A percentile compares a stretch with the other conserved stretches of the same genome.
These are phyloP conservation scores for Globodera ellingtonae DNA, from an alignment of 1,140 invertebrate genomes.

Conservation along the genomic window DNA sequence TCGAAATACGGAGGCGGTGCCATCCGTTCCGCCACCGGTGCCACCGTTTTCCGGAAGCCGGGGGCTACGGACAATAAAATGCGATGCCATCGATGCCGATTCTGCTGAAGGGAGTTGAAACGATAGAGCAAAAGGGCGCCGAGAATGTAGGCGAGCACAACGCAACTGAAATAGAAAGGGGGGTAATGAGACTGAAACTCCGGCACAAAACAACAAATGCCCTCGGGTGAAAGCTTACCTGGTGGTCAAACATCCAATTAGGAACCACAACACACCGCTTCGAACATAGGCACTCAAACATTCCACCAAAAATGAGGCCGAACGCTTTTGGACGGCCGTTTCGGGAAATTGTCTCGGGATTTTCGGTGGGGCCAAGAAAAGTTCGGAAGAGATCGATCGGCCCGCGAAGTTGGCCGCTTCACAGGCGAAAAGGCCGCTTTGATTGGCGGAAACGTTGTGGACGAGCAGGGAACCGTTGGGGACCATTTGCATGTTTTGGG, in stretches of 20 bases:
- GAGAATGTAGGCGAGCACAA: constrained; percentile 22
- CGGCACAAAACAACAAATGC: no score
- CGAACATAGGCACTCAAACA: constrained; percentile 28
- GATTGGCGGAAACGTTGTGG: constrained; percentile 23
- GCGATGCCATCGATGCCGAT: constrained; percentile 16
- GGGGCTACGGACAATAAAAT: not conserved
- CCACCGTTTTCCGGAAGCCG: constrained; percentile 24
- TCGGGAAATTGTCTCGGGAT: not conserved
- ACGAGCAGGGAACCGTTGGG: constrained; percentile 27
- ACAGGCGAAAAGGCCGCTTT: constrained; percentile 25
- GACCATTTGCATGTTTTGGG: constrained; percentile 24
- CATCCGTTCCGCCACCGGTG: constrained; percentile 11
- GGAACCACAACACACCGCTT: constrained; percentile 26
- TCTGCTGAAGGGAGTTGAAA: constrained; percentile 11
- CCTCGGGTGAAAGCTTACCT: not conserved
- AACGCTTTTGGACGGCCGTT: not conserved
- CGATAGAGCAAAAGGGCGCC: constrained; percentile 20
- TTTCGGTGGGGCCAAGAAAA: constrained; percentile 13
- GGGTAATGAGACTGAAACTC: not conserved
- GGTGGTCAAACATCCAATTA: constrained; percentile 24
- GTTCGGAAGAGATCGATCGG: constrained; percentile 1
- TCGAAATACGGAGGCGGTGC: constrained; percentile 9
- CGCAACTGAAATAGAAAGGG: constrained; percentile 2
- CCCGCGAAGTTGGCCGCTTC: constrained; percentile 22
- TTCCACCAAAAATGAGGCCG: constrained; percentile 13